Evolutionary conservation across 2,113 vertebrate species (phyloP).

Genomic region (Nematolebias whitei): DNA sequence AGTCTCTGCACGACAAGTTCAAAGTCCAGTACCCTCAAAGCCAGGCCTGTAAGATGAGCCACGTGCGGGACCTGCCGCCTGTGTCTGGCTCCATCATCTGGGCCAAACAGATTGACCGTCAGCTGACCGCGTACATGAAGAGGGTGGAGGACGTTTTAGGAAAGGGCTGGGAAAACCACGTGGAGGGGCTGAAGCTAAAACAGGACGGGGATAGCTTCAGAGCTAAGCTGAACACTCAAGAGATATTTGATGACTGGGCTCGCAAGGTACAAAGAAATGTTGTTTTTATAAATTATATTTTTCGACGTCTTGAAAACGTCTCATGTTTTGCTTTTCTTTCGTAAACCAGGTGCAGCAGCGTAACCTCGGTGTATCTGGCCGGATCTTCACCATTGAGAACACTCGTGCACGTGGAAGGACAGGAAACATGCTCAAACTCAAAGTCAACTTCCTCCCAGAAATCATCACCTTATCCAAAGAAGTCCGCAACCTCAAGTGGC

Average conservation of each 20-base stretch:
- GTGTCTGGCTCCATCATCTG: slow-evolving; percentile 98
- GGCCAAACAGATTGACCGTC: slow-evolving; percentile 98
- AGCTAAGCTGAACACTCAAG: slow-evolving; percentile 98
- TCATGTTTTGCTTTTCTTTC: neutral
- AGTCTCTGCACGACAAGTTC: slow-evolving; percentile 98
- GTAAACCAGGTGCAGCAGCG: slow-evolving; percentile 86
- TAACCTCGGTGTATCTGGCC: slow-evolving; percentile 95
- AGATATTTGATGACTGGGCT: slow-evolving; percentile 99
- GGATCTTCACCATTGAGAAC: slow-evolving; percentile 97
- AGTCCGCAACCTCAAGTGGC: slow-evolving; percentile 98
- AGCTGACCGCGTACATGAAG: slow-evolving; percentile 98
- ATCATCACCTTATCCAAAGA: slow-evolving; percentile 98
- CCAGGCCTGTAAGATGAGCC: slow-evolving; percentile 98
- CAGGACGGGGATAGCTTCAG: slow-evolving; percentile 99
- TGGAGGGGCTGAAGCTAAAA: slow-evolving; percentile 97
- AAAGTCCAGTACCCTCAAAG: slow-evolving; percentile 99
- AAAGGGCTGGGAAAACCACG: slow-evolving; percentile 98
- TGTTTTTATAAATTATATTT: neutral
- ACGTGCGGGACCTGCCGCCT: slow-evolving; percentile 93
- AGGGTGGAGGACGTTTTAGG: slow-evolving; percentile 97
- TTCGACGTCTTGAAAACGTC: neutral
- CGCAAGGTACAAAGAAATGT: slow-evolving; percentile 84
- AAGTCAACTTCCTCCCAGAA: slow-evolving; percentile 98
- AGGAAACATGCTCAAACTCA: slow-evolving; percentile 93
- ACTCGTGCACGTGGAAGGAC: slow-evolving; percentile 90